Evolutionary conservation across 2,888 invertebrate species (phyloP), one percentile per base, ranked within the genome.

Genomic region (Meloe dianella): DNA sequence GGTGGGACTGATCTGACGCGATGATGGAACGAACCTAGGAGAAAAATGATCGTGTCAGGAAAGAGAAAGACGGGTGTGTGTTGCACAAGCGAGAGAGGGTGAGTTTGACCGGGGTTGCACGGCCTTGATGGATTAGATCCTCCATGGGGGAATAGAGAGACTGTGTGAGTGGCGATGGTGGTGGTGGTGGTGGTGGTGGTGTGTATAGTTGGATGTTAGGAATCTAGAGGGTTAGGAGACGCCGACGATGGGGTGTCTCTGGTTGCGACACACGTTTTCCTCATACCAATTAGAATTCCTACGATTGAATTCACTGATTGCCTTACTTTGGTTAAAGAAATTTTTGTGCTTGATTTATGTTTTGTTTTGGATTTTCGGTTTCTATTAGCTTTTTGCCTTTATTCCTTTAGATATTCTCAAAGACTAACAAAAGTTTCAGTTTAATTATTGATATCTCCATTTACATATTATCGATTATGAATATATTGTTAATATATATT

Each of bases 1-100:
- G 86, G 86, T 86, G 88, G 85, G 85, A 85, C 84, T 84, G 86
- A 86, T 88, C 88, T 89, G 89, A 89, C 89, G 89, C 88, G 89
- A 89, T 89, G 89, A 89, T 89, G 89, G 89, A 89, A 88, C 89
- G 89, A 85, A 87, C 88, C 87, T 87, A 80, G 88, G 88, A 89
- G 89, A 89, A 89, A 89, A 89, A 89, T 89, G 89, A 89, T 89
- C 89, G 87, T 87, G 89, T 82, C 82, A 86, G 82, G 78, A 77
- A 68, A 72, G 78, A 75, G 74, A 72, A 74, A 71, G 76, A 75
- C 72, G 71, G 77, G 32, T 47, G 17, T 47, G 51, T 51, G 51
- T 51, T 51, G 51, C 51, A 51, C 65, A 75, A 67, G 72, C 65
- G 63, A 63, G 76, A 78, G 84, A 76, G 77, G 76, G 79, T 75